A percentile compares a stretch with the other conserved stretches of the same genome.
phyloP scores from a whole-genome alignment of 2,797 vertebrate genomes.

The Fistularia tabacaria region DNA sequence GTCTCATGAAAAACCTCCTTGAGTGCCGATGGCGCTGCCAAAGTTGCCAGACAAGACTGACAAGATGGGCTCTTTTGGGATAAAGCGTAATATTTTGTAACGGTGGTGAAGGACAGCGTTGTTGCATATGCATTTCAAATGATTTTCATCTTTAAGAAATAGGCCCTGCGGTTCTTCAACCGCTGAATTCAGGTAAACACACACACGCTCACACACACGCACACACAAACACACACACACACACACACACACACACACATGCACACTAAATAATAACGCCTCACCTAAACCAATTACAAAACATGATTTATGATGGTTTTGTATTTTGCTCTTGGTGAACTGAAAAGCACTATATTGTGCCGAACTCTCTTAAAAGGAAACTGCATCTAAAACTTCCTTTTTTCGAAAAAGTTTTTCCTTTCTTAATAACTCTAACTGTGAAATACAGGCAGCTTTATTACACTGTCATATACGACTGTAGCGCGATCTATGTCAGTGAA shows the following conservation, averaged over 20 bases:
- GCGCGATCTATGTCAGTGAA: too few species aligned
- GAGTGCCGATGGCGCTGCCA: slow-evolving; percentile 27
- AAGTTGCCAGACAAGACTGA: slow-evolving; percentile 57
- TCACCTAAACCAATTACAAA: slow-evolving; percentile 20
- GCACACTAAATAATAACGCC: slow-evolving; percentile 7
- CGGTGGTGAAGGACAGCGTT: slow-evolving; percentile 42
- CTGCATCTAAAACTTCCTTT: too few species aligned
- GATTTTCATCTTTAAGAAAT: slow-evolving; percentile 59
- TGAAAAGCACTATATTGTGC: neutral
- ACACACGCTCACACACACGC: slow-evolving; percentile 10
- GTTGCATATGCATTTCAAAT: slow-evolving; percentile 52
- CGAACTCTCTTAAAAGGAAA: too few species aligned
- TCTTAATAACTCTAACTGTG: neutral
- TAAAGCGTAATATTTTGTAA: slow-evolving; percentile 40
- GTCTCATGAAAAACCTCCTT: slow-evolving; percentile 39
- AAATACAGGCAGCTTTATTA: neutral
- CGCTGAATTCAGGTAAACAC: slow-evolving; percentile 6
- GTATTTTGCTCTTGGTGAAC: slow-evolving; percentile 16
- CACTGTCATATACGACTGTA: too few species aligned
- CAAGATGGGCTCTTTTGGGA: slow-evolving; percentile 34
- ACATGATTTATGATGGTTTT: slow-evolving; percentile 19
- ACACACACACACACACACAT: slow-evolving; percentile 4
- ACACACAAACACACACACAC: slow-evolving; percentile 10
- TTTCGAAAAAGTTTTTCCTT: too few species aligned
- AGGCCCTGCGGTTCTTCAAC: too few species aligned